Evolutionary conservation across 2,888 invertebrate genomes (phyloP), one percentile per base, ranked within the genome.

Genomic region (Pandemis corylana): DNA sequence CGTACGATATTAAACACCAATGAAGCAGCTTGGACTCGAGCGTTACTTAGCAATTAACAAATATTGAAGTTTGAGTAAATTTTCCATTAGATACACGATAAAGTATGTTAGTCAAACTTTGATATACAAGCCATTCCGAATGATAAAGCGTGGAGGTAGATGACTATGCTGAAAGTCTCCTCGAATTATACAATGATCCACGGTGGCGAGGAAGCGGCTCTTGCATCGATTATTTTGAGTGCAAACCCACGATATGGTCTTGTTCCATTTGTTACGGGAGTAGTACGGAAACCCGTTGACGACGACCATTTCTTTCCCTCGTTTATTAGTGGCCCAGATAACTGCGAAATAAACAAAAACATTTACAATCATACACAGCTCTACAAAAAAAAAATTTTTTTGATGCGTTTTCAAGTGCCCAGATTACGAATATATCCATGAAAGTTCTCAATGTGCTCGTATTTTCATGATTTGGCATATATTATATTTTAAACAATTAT

Each of bases 271-370:
- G 0, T 41, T 51, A 12, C 41, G 41, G 10, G 5, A 13, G 41
- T 75, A 78, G 68, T 76, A 80, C 0, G 78, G 76, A 63, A 72
- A 79, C 12, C 75, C 69, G 7, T 78, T 28, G 15, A 53, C 71
- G 51, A 28, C 63, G 63, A 62, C 56, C 13, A 64, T 20, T 10
- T 41, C 28, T 5, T 71, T 56, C 5, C 64, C 63, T 7, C 41
- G 41, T 12, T 6, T 28, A 44, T 64, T 71, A 5, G 41, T 53
- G 5, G 36, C 51, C 71, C 63, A 71, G 28, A 59, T 15, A 41
- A 71, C 71, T 71, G 63, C 9, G n/a, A 64, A 64, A 46, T 46
- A 46, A 46, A 46, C 5, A 20, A 20, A 20, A 46, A 46, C 46
- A 46, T 12, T 44, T 10, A 46, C 28, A 69, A 61, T 41, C 41